These are phyloP conservation scores for Oryzias celebensis DNA, from an alignment of 2,113 vertebrate genomes.

Conservation along the genomic window DNA sequence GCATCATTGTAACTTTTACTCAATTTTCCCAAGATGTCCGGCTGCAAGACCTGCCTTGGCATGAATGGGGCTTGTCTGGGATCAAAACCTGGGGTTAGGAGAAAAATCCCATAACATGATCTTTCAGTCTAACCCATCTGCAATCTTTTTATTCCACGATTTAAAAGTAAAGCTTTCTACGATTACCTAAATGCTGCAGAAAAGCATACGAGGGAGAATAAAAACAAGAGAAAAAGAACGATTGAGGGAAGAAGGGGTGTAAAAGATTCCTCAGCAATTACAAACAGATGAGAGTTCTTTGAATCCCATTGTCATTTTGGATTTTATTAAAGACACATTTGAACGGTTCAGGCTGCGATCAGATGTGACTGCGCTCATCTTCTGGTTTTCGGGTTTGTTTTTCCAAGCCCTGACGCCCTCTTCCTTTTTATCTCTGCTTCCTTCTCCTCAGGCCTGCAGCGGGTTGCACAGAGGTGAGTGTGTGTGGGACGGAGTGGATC, in stretches of 20 bases:
- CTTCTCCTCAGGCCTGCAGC: constrained; percentile 43
- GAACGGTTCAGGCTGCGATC: constrained; percentile 29
- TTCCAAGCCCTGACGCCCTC: constrained; percentile 14
- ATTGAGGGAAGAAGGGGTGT: background rate
- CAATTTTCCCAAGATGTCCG: too few relatives aligned
- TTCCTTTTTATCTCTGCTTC: constrained; percentile 3
- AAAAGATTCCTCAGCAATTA: constrained; percentile 67
- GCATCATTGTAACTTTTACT: too few relatives aligned
- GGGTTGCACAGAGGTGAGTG: constrained; percentile 56
- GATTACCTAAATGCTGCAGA: background rate
- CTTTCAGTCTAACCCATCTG: too few relatives aligned
- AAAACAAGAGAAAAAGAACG: background rate
- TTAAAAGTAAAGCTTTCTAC: background rate
- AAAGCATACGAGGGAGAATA: background rate
- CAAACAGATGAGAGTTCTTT: constrained; percentile 66
- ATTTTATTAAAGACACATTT: constrained; percentile 54
- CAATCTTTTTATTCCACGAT: too few relatives aligned
- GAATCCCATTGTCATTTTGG: constrained; percentile 9
- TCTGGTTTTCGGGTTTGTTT: constrained; percentile 36
- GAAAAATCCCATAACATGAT: too few relatives aligned
- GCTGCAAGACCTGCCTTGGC: too few relatives aligned
- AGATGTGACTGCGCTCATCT: constrained; percentile 34
- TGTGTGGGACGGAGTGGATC: constrained; percentile 59
- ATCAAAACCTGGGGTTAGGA: too few relatives aligned
- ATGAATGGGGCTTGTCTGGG: too few relatives aligned